These are phyloP conservation scores for Biston stratarius DNA, from an alignment of 2,888 invertebrate genomes.

Conservation along the genomic window DNA sequence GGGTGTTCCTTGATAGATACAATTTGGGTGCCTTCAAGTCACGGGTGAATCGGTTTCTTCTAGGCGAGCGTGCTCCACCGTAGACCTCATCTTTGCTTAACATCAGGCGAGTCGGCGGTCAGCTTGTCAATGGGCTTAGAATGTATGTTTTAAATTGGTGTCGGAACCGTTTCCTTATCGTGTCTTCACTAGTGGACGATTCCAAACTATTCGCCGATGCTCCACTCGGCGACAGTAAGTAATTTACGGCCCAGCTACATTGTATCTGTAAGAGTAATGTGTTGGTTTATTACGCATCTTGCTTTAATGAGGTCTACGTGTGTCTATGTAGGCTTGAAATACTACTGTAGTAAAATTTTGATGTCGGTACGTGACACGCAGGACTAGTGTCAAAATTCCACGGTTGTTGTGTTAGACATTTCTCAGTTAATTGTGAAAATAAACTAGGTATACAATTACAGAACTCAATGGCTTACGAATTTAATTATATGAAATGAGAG, in stretches of 20 bases:
- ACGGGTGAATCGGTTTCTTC: too few relatives aligned
- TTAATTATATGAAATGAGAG: too few relatives aligned
- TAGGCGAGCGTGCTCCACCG: too few relatives aligned
- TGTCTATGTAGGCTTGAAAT: slow-evolving; percentile 39
- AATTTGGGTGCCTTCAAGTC: too few relatives aligned
- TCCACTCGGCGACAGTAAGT: slow-evolving; percentile 83
- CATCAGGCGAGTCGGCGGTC: too few relatives aligned
- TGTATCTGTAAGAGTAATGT: slow-evolving; percentile 77
- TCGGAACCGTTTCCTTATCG: slow-evolving; percentile 18
- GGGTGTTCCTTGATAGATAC: too few relatives aligned
- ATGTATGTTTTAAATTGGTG: background rate
- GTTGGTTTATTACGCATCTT: slow-evolving; percentile 77
- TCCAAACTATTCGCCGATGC: slow-evolving; percentile 76
- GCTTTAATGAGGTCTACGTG: slow-evolving; percentile 72
- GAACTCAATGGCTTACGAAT: too few relatives aligned
- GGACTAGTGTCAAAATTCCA: slow-evolving; percentile 8
- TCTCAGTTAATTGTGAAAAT: background rate
- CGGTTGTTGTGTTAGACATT: background rate
- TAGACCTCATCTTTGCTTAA: too few relatives aligned
- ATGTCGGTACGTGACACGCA: slow-evolving; percentile 41
- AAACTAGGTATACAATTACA: background rate
- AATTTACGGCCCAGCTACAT: slow-evolving; percentile 77
- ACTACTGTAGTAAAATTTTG: slow-evolving; percentile 50
- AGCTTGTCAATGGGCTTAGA: too few relatives aligned
- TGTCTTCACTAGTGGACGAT: slow-evolving; percentile 53